Percentiles rank a stretch among this genome's conserved stretches.
phyloP scores from a whole-genome alignment of 2,797 vertebrate species.

The Loriculus beryllinus region DNA sequence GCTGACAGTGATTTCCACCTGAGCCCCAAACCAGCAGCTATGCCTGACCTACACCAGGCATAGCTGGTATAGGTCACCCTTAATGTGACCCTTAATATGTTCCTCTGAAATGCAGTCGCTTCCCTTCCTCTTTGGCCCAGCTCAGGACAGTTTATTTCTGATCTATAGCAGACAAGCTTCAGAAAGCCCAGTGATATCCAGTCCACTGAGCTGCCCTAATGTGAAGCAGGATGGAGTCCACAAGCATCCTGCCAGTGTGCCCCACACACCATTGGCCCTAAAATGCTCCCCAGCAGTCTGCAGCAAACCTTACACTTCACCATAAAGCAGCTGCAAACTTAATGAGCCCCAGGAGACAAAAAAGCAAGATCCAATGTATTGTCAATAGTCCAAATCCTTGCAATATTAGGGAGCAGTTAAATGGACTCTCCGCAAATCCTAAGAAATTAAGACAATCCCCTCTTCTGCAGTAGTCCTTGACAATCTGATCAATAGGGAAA shows the following conservation, averaged over 20 bases:
- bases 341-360: background rate
- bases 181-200: background rate
- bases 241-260: background rate
- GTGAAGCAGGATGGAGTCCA: background rate
- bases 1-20: background rate
- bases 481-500: background rate
- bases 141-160: background rate
- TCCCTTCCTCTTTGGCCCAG: background rate
- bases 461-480: background rate
- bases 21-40: background rate
- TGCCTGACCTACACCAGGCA: background rate
- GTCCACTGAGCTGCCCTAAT: background rate
- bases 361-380: background rate
- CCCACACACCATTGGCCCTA: background rate
- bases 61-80: too few species aligned
- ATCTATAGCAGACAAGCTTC: background rate
- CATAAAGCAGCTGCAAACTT: conserved; percentile 45
- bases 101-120: background rate
- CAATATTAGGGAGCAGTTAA: background rate
- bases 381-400: background rate
- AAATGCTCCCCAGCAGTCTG: background rate
- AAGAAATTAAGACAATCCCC: background rate
- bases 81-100: background rate
- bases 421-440: background rate
- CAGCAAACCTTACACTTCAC: conserved; percentile 33